Evolutionary conservation across 1,140 invertebrate genomes (phyloP).

Genomic region (Bombus sibiricus): DNA sequence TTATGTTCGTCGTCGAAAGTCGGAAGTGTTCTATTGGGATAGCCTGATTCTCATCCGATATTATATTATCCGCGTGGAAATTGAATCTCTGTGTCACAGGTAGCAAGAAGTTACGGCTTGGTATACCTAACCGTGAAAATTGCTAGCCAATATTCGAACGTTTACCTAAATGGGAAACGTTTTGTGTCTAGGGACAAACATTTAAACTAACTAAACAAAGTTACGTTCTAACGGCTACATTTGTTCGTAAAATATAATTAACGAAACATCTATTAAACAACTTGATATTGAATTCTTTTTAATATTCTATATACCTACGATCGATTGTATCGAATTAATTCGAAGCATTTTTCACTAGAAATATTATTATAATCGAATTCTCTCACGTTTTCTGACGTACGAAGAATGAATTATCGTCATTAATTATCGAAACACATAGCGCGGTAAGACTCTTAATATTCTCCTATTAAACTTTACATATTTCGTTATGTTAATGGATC

Average conservation of each 20-base stretch:
- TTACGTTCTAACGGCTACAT: neutral
- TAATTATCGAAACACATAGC: neutral
- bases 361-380: neutral
- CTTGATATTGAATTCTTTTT: neutral
- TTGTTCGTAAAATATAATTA: neutral
- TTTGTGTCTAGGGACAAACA: neutral
- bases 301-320: neutral
- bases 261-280: neutral
- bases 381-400: neutral
- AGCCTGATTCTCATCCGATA: neutral
- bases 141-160: neutral
- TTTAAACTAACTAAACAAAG: neutral
- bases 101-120: neutral
- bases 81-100: constrained; percentile 7
- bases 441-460: neutral
- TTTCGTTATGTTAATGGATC: neutral
- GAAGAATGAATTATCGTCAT: neutral
- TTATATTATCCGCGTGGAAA: neutral
- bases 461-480: neutral
- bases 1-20: neutral
- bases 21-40: neutral
- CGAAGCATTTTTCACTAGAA: neutral
- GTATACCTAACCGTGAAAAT: neutral
- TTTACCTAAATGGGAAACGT: neutral
- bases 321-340: neutral